Evolutionary conservation across 2,888 invertebrate species (phyloP).

Genomic region (Ornithoptera alexandrae): DNA sequence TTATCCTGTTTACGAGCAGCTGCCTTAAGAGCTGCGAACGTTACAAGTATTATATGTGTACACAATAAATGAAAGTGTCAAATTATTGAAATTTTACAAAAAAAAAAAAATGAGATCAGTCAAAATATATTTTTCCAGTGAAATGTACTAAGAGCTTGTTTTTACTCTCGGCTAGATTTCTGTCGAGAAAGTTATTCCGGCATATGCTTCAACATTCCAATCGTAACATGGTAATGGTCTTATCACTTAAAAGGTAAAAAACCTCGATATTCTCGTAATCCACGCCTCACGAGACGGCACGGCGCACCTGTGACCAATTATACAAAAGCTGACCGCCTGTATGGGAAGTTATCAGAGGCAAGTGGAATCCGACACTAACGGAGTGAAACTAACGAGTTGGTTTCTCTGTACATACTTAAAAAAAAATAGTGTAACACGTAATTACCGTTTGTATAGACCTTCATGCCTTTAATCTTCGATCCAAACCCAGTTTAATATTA

Average conservation of each 20-base stretch:
- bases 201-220: constrained; percentile 35
- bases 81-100: background rate
- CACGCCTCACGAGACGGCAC: constrained; percentile 40
- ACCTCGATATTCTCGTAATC: constrained; percentile 43
- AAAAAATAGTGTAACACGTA: background rate
- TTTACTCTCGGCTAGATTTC: background rate
- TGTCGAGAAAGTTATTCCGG: constrained; percentile 25
- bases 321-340: constrained; percentile 49
- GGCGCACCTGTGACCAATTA: constrained; percentile 62
- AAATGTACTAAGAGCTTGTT: background rate
- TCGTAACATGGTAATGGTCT: constrained; percentile 33
- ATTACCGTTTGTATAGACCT: background rate
- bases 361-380: constrained; percentile 50
- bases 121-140: background rate
- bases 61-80: background rate
- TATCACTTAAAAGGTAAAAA: constrained; percentile 38
- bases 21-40: constrained; percentile 5
- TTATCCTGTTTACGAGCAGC: constrained; percentile 28
- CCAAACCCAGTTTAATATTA: too few species aligned
- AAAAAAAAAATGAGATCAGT: background rate
- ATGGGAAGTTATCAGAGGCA: constrained; percentile 51
- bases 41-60: background rate
- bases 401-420: constrained; percentile 19
- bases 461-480: background rate
- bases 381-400: constrained; percentile 50